Conservation (phyloP, 2,888 invertebrate species). For the Lasiommata megera region DNA sequence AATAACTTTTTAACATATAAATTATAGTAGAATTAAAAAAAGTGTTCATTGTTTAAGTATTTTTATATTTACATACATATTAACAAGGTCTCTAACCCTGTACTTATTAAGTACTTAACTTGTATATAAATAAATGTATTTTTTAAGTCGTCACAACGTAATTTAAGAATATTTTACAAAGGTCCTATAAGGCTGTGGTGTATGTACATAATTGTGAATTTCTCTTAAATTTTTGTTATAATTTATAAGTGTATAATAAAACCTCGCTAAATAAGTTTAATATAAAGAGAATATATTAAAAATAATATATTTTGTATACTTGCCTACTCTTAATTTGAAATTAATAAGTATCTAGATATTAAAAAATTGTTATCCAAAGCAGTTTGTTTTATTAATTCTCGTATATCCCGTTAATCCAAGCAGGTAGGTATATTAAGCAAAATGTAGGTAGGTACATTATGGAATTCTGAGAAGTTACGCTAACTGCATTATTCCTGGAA, state of each 20-base stretch:
- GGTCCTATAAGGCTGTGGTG: conserved; percentile 70
- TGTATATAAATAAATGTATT: conserved; percentile 7
- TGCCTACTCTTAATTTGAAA: background rate
- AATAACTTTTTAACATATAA: too few species aligned
- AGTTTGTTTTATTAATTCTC: background rate
- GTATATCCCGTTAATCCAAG: too few species aligned
- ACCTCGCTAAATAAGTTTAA: conserved; percentile 19
- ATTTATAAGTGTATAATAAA: conserved; percentile 4
- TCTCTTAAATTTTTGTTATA: conserved; percentile 6
- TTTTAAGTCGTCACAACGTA: conserved; percentile 37
- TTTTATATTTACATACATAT: conserved; percentile 2
- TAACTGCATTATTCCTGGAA: too few species aligned
- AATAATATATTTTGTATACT: background rate
- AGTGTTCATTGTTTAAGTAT: conserved; percentile 15
- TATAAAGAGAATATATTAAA: background rate
- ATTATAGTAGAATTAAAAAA: background rate
- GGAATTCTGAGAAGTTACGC: too few species aligned
- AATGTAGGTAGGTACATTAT: too few species aligned
- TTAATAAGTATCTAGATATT: background rate
- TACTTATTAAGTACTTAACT: conserved; percentile 32
- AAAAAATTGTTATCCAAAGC: background rate
- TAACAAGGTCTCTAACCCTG: conserved; percentile 4
- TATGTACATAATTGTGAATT: conserved; percentile 74
- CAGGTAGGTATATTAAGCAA: too few species aligned
- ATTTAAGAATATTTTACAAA: conserved; percentile 47